These are phyloP conservation scores for Pammene aurita DNA, from an alignment of 2,888 invertebrate genomes.

Conservation along the genomic window DNA sequence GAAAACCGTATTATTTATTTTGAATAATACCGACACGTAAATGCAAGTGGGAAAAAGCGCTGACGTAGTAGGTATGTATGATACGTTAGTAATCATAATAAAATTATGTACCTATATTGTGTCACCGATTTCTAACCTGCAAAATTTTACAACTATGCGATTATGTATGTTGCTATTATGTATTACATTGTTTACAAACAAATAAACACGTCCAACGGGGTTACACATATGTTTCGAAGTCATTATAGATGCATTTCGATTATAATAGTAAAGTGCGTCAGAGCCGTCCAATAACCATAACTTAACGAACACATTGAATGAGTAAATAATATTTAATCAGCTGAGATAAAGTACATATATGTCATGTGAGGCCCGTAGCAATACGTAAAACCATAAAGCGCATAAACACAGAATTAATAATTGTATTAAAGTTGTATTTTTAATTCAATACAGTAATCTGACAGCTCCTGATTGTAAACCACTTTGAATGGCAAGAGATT, in stretches of 20 bases:
- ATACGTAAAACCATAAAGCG: background rate
- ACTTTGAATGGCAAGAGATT: no score
- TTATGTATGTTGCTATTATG: no score
- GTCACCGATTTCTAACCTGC: conserved; percentile 1
- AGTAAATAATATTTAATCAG: conserved; percentile 48
- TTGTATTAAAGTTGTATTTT: no score
- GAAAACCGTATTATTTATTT: no score
- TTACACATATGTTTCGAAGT: conserved; percentile 20
- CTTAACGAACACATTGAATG: conserved; percentile 54
- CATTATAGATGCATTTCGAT: conserved; percentile 19
- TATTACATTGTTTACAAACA: conserved; percentile 31
- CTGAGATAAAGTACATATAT: conserved; percentile 20
- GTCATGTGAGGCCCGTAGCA: background rate
- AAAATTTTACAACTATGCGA: conserved; percentile 4
- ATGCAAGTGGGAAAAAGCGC: background rate
- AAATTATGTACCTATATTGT: background rate
- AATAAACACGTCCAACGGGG: conserved; percentile 10
- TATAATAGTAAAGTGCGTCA: conserved; percentile 37
- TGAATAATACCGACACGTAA: no score
- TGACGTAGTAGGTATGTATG: background rate
- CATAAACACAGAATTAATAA: no score
- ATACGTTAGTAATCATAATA: background rate
- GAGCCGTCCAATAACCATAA: conserved; percentile 28
- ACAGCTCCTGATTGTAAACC: no score
- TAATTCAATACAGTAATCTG: no score